Evolutionary conservation across 2,888 invertebrate species (phyloP).

Genomic region (Meandrusa payeni): DNA sequence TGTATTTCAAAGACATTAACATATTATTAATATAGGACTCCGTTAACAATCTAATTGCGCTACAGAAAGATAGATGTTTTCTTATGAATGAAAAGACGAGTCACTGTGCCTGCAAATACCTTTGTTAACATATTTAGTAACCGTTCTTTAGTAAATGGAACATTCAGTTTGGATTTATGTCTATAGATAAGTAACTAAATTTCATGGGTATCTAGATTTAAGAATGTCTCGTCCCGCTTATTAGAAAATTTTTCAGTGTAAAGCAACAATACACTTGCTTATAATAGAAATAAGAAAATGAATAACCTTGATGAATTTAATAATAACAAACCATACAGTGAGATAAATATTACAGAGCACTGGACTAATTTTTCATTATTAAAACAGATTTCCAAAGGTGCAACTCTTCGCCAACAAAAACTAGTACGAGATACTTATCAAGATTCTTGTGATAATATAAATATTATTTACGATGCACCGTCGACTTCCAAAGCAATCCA

Average conservation of each 20-base stretch:
- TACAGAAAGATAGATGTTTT: too few relatives aligned
- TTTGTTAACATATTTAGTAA: too few relatives aligned
- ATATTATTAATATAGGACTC: too few relatives aligned
- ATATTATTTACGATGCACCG: constrained; percentile 29
- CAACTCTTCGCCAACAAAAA: constrained; percentile 27
- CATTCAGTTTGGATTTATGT: too few relatives aligned
- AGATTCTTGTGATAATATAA: constrained; percentile 30
- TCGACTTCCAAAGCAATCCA: constrained; percentile 25
- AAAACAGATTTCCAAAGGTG: constrained; percentile 7
- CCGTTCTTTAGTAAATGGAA: too few relatives aligned
- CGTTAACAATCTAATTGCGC: too few relatives aligned
- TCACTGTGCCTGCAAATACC: too few relatives aligned
- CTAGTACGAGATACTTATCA: constrained; percentile 34
- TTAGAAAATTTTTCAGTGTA: constrained; percentile 7
- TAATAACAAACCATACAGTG: constrained; percentile 16
- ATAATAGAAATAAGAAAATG: constrained; percentile 2
- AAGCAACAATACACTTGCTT: too few relatives aligned
- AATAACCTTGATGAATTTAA: constrained; percentile 1
- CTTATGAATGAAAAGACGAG: too few relatives aligned
- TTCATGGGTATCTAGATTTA: constrained; percentile 17
- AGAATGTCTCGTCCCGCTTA: not conserved
- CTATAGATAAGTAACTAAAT: not conserved
- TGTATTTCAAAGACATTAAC: too few relatives aligned
- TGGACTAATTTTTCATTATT: constrained; percentile 30
- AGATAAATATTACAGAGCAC: constrained; percentile 31